Evolutionary conservation across 2,797 vertebrate species (phyloP).

Genomic region (Gobio occitaniae): DNA sequence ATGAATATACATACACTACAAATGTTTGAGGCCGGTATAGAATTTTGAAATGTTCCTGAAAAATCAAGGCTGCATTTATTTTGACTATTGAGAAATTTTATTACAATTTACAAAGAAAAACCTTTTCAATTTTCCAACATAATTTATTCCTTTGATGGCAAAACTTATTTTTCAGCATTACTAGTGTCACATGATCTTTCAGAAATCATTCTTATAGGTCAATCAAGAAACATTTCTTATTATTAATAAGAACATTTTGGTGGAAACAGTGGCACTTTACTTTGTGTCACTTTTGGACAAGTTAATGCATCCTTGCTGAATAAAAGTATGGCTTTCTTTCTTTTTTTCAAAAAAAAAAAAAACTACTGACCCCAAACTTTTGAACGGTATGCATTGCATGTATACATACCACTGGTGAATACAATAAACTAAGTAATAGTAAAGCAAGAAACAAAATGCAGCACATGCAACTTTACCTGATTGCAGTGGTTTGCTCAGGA

Average conservation of each 20-base stretch:
- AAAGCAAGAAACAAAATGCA: conserved; percentile 40
- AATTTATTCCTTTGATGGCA: neutral
- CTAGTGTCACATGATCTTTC: neutral
- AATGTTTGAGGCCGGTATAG: neutral
- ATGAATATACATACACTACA: neutral
- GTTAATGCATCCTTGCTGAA: neutral
- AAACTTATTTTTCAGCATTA: neutral
- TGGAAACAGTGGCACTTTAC: neutral
- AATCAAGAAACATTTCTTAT: neutral
- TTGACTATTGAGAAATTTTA: neutral
- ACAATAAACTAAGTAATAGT: conserved; percentile 19
- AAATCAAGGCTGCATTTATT: neutral
- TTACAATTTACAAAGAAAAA: neutral
- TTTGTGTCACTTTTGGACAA: too few species aligned
- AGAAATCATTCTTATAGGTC: neutral
- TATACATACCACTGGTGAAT: conserved; percentile 31
- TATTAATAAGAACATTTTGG: neutral
- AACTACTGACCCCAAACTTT: neutral
- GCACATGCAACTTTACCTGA: conserved; percentile 79
- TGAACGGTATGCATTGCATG: neutral
- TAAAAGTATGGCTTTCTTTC: neutral
- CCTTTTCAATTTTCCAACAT: neutral
- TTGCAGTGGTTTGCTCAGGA: conserved; percentile 66
- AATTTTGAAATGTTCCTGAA: neutral
- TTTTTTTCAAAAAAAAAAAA: neutral